phyloP scores from a whole-genome alignment of 2,797 vertebrate species.

The Anguilla pacifica region DNA sequence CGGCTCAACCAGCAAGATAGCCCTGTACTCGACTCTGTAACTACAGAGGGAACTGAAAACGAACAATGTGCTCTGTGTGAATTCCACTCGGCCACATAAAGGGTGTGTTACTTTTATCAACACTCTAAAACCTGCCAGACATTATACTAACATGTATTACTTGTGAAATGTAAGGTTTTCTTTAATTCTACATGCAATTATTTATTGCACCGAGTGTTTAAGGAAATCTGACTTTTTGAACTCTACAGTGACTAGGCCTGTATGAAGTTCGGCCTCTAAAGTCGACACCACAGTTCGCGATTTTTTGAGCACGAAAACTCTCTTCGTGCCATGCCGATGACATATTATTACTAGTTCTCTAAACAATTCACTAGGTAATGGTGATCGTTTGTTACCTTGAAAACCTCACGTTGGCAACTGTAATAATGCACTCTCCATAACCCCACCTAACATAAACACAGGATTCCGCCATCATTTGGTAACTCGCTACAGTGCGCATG shows the following conservation, averaged over 20 bases:
- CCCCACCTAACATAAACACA: background rate
- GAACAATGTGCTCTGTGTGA: background rate
- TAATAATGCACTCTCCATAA: background rate
- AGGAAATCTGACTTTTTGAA: background rate
- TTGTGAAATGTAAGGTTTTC: background rate
- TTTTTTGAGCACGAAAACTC: constrained; percentile 12
- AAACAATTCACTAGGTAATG: background rate
- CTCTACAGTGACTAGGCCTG: background rate
- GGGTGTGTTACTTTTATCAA: background rate
- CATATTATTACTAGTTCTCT: background rate
- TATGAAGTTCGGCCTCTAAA: background rate
- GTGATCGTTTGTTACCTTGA: background rate
- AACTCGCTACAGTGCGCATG: background rate
- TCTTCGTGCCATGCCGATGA: constrained; percentile 43
- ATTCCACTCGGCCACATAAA: background rate
- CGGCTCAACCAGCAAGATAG: constrained; percentile 60
- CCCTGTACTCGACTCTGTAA: constrained; percentile 30
- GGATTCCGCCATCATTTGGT: background rate
- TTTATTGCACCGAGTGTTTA: no score
- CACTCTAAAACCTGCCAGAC: background rate
- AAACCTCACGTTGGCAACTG: background rate
- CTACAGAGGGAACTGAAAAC: constrained; percentile 24
- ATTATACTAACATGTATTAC: background rate
- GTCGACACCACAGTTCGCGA: constrained; percentile 38
- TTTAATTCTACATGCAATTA: no score